A percentile compares a stretch with the other conserved stretches of the same genome.
Evolutionary conservation across 2,888 invertebrate genomes (phyloP).

Genomic region (Formica aserva): DNA sequence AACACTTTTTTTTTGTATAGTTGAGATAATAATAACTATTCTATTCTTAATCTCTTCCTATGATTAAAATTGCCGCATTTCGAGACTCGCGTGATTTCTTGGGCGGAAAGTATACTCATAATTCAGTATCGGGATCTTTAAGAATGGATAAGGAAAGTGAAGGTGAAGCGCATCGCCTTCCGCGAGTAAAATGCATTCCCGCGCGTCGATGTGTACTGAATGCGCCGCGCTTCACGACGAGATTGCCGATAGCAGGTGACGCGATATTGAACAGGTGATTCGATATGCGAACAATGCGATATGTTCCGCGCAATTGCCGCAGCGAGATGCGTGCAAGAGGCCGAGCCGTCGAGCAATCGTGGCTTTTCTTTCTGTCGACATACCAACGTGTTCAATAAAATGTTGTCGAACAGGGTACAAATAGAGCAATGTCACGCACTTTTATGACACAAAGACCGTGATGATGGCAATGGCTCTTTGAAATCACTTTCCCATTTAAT

Average conservation of each 20-base stretch:
- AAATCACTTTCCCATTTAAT: background rate
- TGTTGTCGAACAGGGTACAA: conserved; percentile 14
- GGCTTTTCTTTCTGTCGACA: conserved; percentile 29
- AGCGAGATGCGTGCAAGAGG: conserved; percentile 45
- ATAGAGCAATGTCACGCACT: conserved; percentile 42
- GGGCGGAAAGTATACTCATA: background rate
- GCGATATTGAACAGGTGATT: conserved; percentile 57
- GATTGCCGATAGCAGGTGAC: conserved; percentile 70
- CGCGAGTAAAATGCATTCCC: conserved; percentile 48
- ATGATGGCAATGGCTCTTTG: conserved; percentile 18
- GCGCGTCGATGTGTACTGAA: conserved; percentile 52
- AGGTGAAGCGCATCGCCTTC: conserved; percentile 26
- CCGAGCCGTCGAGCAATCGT: conserved; percentile 37
- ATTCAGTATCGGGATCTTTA: background rate
- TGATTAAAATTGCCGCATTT: background rate
- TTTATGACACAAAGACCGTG: conserved; percentile 34
- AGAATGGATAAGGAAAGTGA: conserved; percentile 20
- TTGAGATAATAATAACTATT: background rate
- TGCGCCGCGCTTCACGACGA: conserved; percentile 60
- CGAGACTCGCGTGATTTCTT: background rate
- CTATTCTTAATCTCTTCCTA: background rate
- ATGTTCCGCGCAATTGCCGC: conserved; percentile 49
- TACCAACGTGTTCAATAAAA: conserved; percentile 37
- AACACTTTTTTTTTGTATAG: background rate
- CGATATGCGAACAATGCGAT: conserved; percentile 53